These are phyloP conservation scores for Galemys pyrenaicus DNA, from an alignment of 2,113 vertebrate species.

Conservation along the genomic window DNA sequence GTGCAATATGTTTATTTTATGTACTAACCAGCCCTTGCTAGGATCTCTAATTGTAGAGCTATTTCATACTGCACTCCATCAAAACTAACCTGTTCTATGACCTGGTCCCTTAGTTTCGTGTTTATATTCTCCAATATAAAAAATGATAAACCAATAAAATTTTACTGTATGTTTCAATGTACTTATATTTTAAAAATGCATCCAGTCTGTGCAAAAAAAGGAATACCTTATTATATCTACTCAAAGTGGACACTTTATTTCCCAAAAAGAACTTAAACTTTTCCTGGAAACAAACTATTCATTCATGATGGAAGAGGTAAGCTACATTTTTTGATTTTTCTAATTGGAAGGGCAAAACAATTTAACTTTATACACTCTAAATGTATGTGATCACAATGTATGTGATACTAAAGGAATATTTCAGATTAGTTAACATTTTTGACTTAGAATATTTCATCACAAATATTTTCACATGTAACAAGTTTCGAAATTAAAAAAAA, in stretches of 20 bases:
- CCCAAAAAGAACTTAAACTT: conserved; percentile 29
- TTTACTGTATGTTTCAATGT: background rate
- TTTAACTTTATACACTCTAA: conserved; percentile 27
- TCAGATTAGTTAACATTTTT: background rate
- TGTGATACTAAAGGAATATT: background rate
- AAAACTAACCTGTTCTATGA: background rate
- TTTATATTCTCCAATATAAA: conserved; percentile 46
- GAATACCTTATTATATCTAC: background rate
- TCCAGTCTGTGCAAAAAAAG: background rate
- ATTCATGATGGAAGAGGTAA: conserved; percentile 21
- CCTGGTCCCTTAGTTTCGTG: background rate
- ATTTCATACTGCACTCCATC: background rate
- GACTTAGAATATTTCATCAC: background rate
- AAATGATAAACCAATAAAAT: background rate
- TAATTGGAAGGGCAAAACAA: background rate
- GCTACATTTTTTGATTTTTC: conserved; percentile 12
- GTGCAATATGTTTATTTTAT: conserved; percentile 6
- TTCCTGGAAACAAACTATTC: conserved; percentile 3
- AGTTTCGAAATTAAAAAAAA: background rate
- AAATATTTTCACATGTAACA: background rate
- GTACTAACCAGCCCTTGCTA: background rate
- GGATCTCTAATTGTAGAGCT: background rate
- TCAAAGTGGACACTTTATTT: conserved; percentile 12
- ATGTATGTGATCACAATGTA: background rate
- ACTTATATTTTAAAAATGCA: conserved; percentile 13